Evolutionary conservation across 2,888 invertebrate genomes (phyloP), one percentile per base, ranked within the genome.

Genomic region (Phyto melanocephala): DNA sequence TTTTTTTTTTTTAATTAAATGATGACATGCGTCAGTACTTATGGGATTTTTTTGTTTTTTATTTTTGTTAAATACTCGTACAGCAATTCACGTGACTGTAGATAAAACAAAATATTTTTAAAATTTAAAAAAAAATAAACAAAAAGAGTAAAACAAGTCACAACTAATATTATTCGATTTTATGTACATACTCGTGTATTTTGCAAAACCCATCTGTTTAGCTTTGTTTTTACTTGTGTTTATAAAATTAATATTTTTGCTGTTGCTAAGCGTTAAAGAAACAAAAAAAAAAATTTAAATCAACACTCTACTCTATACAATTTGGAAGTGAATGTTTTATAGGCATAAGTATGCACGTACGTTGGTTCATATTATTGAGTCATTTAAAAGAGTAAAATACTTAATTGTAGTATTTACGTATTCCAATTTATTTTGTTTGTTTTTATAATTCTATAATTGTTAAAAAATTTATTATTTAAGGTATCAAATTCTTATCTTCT

Each of bases 1-100:
- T 20, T 52, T 10, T 10, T 17, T 56, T 67, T 52, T 37, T 13
- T 40, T 11, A 56, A 28, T 0, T 17, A 42, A 54, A 28, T 58
- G 70, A 20, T 35, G 20, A 3, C 33, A 8, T n/a, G n/a, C n/a
- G n/a, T n/a, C n/a, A n/a, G n/a, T n/a, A n/a, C 0, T 70, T 68
- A 37, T 52, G 15, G 20, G 2, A 4, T 17, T 35, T 33, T 70
- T 45, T 45, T 2, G 8, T n/a, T 56, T 58, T 22, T 17, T 20
- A 1, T 17, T 28, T 42, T 60, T 42, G 28, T 42, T 42, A 5
- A 33, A 20, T 33, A 2, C n/a, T 33, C 4, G n/a, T 37, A 42
- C 20, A 76, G 37, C 24, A 47, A 75, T n/a, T 47, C 67, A 76
- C 75, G 75, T 76, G 67, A 76, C 37, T 67, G 22, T 63, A 63